Evolutionary conservation across 2,797 vertebrate genomes (phyloP).

Genomic region (Hephaestus fuliginosus): DNA sequence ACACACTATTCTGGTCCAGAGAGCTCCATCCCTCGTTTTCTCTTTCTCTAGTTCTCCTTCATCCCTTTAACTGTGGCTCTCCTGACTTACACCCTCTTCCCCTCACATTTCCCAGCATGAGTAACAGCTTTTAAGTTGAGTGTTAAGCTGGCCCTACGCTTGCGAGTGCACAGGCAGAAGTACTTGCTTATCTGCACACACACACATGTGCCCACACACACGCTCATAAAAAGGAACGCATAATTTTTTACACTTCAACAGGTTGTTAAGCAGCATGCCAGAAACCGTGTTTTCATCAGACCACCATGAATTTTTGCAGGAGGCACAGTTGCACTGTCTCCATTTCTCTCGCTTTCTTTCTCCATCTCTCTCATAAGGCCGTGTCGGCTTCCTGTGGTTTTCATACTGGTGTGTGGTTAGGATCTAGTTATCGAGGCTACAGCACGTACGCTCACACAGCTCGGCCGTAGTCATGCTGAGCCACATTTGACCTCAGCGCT

Average conservation of each 20-base stretch:
- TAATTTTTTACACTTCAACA: slow-evolving; percentile 81
- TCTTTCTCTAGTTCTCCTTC: slow-evolving; percentile 67
- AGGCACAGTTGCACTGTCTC: slow-evolving; percentile 54
- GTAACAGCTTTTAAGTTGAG: slow-evolving; percentile 65
- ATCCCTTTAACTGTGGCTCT: slow-evolving; percentile 43
- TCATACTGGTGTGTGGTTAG: slow-evolving; percentile 49
- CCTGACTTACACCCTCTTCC: slow-evolving; percentile 48
- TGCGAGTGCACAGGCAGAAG: slow-evolving; percentile 45
- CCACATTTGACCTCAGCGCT: slow-evolving; percentile 60
- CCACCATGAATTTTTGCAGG: slow-evolving; percentile 77
- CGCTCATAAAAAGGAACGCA: slow-evolving; percentile 70
- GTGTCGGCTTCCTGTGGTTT: slow-evolving; percentile 60
- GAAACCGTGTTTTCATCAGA: slow-evolving; percentile 79
- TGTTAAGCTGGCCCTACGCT: slow-evolving; percentile 52
- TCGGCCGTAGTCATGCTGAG: slow-evolving; percentile 25
- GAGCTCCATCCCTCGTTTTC: slow-evolving; percentile 63
- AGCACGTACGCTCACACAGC: slow-evolving; percentile 48
- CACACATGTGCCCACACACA: slow-evolving; percentile 62
- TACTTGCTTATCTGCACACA: slow-evolving; percentile 51
- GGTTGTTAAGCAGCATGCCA: slow-evolving; percentile 83
- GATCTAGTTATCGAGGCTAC: slow-evolving; percentile 55
- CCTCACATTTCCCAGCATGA: slow-evolving; percentile 58
- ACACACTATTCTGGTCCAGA: slow-evolving; percentile 75
- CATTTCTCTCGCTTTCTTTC: slow-evolving; percentile 51
- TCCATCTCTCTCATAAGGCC: slow-evolving; percentile 31